Conservation (phyloP, 1,140 invertebrate genomes). For the Tachypleus tridentatus region DNA sequence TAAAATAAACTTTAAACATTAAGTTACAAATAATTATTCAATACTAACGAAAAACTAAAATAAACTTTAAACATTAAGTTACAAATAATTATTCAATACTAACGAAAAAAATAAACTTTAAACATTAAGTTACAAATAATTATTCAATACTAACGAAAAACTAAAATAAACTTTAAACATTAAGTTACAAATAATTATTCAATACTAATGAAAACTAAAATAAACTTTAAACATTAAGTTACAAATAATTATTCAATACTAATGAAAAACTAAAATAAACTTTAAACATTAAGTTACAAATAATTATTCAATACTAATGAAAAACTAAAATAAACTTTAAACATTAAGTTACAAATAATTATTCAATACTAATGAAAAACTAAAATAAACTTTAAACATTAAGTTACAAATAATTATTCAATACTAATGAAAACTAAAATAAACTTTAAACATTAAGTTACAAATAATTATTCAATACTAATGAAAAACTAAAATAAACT, state of each 20-base stretch:
- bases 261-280: no score
- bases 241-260: background rate
- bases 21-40: background rate
- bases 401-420: background rate
- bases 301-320: background rate
- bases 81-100: background rate
- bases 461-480: background rate
- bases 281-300: background rate
- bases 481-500: no score
- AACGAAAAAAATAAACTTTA: no score
- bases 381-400: background rate
- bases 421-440: no score
- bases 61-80: background rate
- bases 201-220: background rate
- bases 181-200: background rate
- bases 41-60: no score
- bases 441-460: background rate
- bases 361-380: background rate
- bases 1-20: background rate
- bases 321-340: no score
- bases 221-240: background rate
- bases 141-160: background rate
- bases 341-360: slow-evolving; percentile 1
- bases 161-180: background rate
- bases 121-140: slow-evolving; percentile 1